phyloP scores from a whole-genome alignment of 2,113 vertebrate species.

The Tychaedon coryphoeus region DNA sequence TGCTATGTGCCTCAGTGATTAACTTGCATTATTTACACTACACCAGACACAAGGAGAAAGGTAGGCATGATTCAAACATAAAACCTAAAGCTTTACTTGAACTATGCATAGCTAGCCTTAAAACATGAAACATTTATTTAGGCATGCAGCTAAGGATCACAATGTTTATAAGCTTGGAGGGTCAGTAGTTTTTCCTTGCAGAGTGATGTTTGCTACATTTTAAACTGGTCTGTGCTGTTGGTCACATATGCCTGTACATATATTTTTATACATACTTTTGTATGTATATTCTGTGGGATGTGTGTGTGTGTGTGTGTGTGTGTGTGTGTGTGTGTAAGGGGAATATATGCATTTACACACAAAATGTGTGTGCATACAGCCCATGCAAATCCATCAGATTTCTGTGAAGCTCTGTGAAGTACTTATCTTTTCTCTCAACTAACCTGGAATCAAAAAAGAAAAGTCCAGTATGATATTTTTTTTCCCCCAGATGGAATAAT shows the following conservation, averaged over 20 bases:
- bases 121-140: background rate
- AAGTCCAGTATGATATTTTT: background rate
- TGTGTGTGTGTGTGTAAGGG: background rate
- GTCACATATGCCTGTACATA: background rate
- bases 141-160: background rate
- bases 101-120: background rate
- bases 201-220: background rate
- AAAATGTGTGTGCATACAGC: background rate
- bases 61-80: background rate
- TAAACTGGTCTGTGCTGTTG: background rate
- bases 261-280: background rate
- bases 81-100: background rate
- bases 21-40: background rate
- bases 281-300: background rate
- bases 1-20: background rate
- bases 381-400: background rate
- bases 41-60: accelerated
- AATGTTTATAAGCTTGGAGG: background rate
- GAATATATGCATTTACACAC: background rate
- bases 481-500: background rate
- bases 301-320: too few relatives aligned
- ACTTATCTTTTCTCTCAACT: background rate
- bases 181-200: background rate
- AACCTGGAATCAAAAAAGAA: background rate
- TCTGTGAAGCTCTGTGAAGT: background rate